Evolutionary conservation across 2,113 vertebrate species (phyloP), one percentile per base, ranked within the genome.

Genomic region (Mesitornis unicolor): DNA sequence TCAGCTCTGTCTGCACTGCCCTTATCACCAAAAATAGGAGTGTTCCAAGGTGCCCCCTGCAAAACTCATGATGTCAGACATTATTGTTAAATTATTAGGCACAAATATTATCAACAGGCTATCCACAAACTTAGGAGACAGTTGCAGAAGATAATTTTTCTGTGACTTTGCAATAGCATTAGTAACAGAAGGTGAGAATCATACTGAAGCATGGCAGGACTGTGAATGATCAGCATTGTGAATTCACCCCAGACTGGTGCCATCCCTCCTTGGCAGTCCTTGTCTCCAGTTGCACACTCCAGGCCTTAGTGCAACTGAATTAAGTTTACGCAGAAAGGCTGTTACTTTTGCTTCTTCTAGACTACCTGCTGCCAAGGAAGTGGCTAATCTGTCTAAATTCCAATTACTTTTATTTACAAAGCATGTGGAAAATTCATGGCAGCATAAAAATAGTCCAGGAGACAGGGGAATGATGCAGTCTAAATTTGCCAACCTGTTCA

Each of bases 321-420:
- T 10, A 92, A 78, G 43, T 87, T 90, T 43, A 68, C 54, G n/a
- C 43, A 64, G 43, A 70, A 78, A 78, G n/a, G 12, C 18, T 74
- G 61, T 69, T 65, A 26, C 0, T 0, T 77, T 96, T 90, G 22
- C 69, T 93, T 43, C 56, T 88, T 86, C 70, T 86, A 67, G 36
- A 64, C 60, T 88, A 81, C 31, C 42, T 93, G 15, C 43, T 96
- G 88, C 73, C 69, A 93, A 88, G 45, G 36, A 87, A 84, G 48
- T n/a, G 73, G 65, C 43, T 92, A 93, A 90, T 93, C 51, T 40
- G 68, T 80, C 76, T 81, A 90, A 80, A 81, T 94, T 92, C 61
- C 60, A 87, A 25, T 86, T 88, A 35, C 29, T 90, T 86, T 51
- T 90, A 84, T 81, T 84, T 40, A 81, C 35, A 87, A 90, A 60